Evolutionary conservation across 92 coral and sea anemone species (phyloP), one percentile per base, ranked within the genome.

Genomic region (Porites lobata): DNA sequence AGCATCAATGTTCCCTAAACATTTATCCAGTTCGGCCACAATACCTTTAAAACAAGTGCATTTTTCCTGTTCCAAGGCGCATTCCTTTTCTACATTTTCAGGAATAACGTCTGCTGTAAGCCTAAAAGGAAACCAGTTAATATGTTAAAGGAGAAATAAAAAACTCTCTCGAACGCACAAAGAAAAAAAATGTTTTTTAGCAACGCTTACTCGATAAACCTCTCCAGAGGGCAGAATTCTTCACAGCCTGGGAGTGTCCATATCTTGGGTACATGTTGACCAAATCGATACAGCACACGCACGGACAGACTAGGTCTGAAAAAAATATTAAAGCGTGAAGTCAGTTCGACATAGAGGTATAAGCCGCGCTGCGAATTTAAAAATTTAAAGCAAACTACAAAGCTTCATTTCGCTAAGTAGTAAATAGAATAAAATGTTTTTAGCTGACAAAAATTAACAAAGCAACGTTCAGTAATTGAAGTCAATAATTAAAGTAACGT

Each of bases 281-380:
- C 82, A 78, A 78, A 78, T 78, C 71, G 82, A 62, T 78, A 78
- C 8, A 63, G 17, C 71, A 78, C 71, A 38, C 82, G 82, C 14
- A 78, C 82, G n/a, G 20, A 38, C 54, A 62, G 65, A 51, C 53
- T 10, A 21, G 47, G 43, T 24, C 80, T 76, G 80, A 24, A 57
- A 56, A 54, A 50, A 8, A 53, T 12, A 53, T 29, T 29, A n/a
- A 52, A 68, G n/a, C n/a, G 6, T n/a, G 12, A 20, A 29, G 12
- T 6, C 11, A 74, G 17, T 54, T 17, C 24, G 51, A 10, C 7
- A 5, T 7, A 12, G 12, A 38, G 14, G 1, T 72, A 19, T 38
- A 51, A 3, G 57, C 26, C 3, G 2, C 14, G 13, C 4, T 11
- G 63, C 21, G 3, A 17, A 15, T 29, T 14, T 13, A 7, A 15